phyloP scores from a whole-genome alignment of 2,113 vertebrate genomes.

The Rutilus rutilus region DNA sequence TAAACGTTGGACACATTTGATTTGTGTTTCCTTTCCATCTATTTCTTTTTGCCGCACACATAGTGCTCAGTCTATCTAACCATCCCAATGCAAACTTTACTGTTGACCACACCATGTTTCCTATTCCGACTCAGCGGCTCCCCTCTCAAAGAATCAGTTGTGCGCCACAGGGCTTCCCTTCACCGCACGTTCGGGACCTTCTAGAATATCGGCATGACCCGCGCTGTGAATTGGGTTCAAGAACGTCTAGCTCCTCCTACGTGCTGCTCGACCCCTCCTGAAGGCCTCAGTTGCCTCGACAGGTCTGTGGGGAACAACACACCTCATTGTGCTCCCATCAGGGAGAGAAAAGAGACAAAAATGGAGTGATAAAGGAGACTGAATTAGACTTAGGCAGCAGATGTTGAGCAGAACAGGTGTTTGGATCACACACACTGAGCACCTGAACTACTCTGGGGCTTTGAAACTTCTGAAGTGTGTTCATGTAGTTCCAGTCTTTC shows the following conservation, averaged over 20 bases:
- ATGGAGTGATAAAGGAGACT: constrained; percentile 56
- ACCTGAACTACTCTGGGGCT: constrained; percentile 12
- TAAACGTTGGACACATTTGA: constrained; percentile 14
- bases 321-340: constrained; percentile 68
- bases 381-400: not conserved
- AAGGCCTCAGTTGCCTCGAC: constrained; percentile 65
- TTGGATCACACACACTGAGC: constrained; percentile 25
- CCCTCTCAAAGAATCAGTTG: constrained; percentile 45
- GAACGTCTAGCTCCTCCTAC: constrained; percentile 46
- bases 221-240: constrained; percentile 43
- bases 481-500: not conserved
- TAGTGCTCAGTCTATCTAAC: constrained; percentile 1
- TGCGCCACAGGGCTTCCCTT: constrained; percentile 27
- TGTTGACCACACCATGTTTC: not conserved
- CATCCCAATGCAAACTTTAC: constrained; percentile 24
- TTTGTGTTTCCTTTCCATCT: constrained; percentile 25
- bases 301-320: constrained; percentile 71
- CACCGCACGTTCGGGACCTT: constrained; percentile 35
- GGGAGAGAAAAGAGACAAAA: constrained; percentile 60
- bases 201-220: constrained; percentile 61
- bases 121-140: constrained; percentile 21
- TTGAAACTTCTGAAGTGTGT: not conserved
- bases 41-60: not conserved
- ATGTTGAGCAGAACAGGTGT: constrained; percentile 41
- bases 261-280: constrained; percentile 55